Base-by-base conservation (phyloP, 2,113 vertebrate species). In the Vidua macroura region DNA sequence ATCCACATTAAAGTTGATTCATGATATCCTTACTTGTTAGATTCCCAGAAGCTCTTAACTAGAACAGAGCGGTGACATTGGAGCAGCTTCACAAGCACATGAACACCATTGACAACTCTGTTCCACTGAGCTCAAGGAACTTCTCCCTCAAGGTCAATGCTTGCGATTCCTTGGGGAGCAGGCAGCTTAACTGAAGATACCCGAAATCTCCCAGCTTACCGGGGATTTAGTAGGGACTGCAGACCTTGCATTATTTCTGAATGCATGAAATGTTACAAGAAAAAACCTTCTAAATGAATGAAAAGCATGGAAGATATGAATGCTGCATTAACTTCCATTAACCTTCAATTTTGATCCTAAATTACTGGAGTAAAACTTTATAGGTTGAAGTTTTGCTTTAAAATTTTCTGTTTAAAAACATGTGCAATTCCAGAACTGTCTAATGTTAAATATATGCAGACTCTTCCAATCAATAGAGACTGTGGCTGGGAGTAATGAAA, bases 1-100 rank as follows among this genome's bases (percentile, higher is more conserved):
- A 96, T 93, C 82, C 91, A 76, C 76, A 81, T 82, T 93, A 83
- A 97, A 97, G 96, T 96, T 97, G 94, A 97, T 97, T 97, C 96
- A 97, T 44, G 52, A 43, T 91, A 96, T 86, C 94, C 96, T 97
- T 96, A 96, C 92, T 55, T 97, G 96, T 96, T 92, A 89, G 77
- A 97, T 95, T 97, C 93, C 83, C 72, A 73, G 95, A 87, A 97
- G 95, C 76, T 95, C 92, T 92, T 97, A 97, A 97, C 97, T 95
- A 97, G 93, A 68, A 87, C 30, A 73, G 80, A 95, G 84, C 92
- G 79, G 90, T 95, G 95, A 95, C 90, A 92, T 93, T 63, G 66
- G 86, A 93, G 88, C 1, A 20, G 55, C 90, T 96, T 48, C 81
- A 86, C 1, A 2, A 96, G 80, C 6, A 9, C 68, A 70, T 18